Conservation (phyloP, 2,888 invertebrate genomes). For the Apamea crenata region DNA sequence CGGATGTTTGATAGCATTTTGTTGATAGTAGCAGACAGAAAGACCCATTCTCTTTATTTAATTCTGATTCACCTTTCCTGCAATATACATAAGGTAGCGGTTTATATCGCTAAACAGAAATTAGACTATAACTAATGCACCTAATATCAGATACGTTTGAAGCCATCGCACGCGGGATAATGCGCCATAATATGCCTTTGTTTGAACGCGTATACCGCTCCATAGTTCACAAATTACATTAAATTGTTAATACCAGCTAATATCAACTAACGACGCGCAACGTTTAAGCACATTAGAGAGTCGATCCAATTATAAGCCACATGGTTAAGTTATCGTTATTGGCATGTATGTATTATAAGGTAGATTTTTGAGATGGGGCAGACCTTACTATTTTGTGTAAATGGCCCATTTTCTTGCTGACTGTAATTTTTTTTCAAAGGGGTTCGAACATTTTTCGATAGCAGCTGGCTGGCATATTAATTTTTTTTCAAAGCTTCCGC, state of each 20-base stretch:
- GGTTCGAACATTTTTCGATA: too few relatives aligned
- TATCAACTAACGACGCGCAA: slow-evolving; percentile 50
- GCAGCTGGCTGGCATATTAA: too few relatives aligned
- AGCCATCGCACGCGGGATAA: slow-evolving; percentile 42
- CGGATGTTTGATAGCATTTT: neutral
- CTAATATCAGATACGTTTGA: slow-evolving; percentile 22
- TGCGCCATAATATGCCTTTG: slow-evolving; percentile 47
- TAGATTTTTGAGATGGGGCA: too few relatives aligned
- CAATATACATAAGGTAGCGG: neutral
- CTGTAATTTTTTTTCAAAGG: neutral
- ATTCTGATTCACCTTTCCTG: neutral
- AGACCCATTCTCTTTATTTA: neutral
- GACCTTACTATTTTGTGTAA: too few relatives aligned
- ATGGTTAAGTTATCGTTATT: slow-evolving; percentile 27
- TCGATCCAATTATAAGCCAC: slow-evolving; percentile 50
- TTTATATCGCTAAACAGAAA: slow-evolving; percentile 10
- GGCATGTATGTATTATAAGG: neutral
- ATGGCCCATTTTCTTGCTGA: too few relatives aligned
- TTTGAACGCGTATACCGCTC: slow-evolving; percentile 38
- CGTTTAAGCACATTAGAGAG: slow-evolving; percentile 53
- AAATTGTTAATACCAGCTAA: slow-evolving; percentile 60
- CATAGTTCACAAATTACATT: slow-evolving; percentile 59
- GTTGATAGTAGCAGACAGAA: neutral
- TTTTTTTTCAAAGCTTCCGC: too few relatives aligned
- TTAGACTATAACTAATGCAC: slow-evolving; percentile 1